Evolutionary conservation across 2,888 invertebrate species (phyloP), one percentile per base, ranked within the genome.

Genomic region (Amphipyra berbera): DNA sequence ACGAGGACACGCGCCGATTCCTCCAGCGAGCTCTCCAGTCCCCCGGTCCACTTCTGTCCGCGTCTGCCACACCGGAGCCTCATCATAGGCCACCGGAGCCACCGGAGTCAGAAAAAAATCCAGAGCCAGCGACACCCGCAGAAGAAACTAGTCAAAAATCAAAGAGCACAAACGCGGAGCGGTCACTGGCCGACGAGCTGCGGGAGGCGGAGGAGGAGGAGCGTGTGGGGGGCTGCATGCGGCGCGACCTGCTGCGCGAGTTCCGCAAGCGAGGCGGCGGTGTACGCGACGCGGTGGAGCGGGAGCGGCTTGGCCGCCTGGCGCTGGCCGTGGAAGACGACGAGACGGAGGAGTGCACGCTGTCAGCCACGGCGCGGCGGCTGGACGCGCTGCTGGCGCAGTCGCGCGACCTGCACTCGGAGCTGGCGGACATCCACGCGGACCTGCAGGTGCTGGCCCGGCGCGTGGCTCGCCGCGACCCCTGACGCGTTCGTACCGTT

Each of bases 391-490:
- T 95, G 86, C 88, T 95, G 78, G 91, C 88, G 47, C 95, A 95
- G 86, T 93, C 94, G 9, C 86, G 93, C 21, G 88, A 86, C 60
- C 88, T 95, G 76, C 94, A 94, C 88, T 88, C 83, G 73, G 92
- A 94, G 88, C 86, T 95, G 83, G 91, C 92, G 9, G 93, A 88
- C 82, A 95, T 95, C 82, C 93, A 94, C 77, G 88, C 90, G 67
- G 95, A 95, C 90, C 90, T 95, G 86, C 95, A 95, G 93, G 95
- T 95, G 94, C 94, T 95, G 89, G 92, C 90, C 72, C 88, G 89
- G 79, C 94, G 94, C 88, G 87, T 89, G 85, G 82, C 89, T 69
- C 88, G 89, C 87, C 85, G 85, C 86, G 77, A 87, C 88, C 83
- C 82, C 85, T 93, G 91, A 92, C 90, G 90, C 90, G 93, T 92